Conservation (phyloP, 2,888 invertebrate species). For the Flexamia atlantica region DNA sequence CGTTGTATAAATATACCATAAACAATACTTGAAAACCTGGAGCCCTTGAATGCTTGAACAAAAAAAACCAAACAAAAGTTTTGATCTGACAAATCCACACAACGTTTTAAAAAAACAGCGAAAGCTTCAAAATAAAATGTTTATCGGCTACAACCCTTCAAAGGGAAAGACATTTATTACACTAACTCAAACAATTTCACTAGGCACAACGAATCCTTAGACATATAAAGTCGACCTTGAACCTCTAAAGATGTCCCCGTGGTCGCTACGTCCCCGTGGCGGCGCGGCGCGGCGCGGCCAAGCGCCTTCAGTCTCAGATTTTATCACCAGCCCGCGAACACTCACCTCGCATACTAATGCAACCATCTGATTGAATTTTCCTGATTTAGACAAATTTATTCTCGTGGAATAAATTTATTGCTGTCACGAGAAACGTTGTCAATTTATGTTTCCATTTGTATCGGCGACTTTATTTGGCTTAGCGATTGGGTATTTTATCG, state of each 20-base stretch:
- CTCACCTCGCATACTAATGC: conserved; percentile 47
- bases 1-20: too few relatives aligned
- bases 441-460: conserved; percentile 54
- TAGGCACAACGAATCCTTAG: neutral
- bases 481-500: neutral
- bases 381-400: conserved; percentile 56
- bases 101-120: too few relatives aligned
- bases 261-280: too few relatives aligned
- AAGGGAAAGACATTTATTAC: neutral
- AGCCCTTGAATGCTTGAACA: too few relatives aligned
- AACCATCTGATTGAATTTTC: conserved; percentile 50
- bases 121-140: too few relatives aligned
- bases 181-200: conserved; percentile 12
- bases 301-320: conserved; percentile 17
- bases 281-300: too few relatives aligned
- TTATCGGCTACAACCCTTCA: neutral
- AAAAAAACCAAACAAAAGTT: too few relatives aligned
- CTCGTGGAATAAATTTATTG: conserved; percentile 33
- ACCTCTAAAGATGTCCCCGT: neutral
- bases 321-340: neutral
- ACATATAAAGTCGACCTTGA: conserved; percentile 1
- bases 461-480: conserved; percentile 26
- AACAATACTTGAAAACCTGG: too few relatives aligned
- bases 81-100: too few relatives aligned
- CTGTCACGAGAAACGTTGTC: conserved; percentile 38